These are phyloP conservation scores for Gobio gobio DNA, from an alignment of 2,113 vertebrate species.

Conservation along the genomic window DNA sequence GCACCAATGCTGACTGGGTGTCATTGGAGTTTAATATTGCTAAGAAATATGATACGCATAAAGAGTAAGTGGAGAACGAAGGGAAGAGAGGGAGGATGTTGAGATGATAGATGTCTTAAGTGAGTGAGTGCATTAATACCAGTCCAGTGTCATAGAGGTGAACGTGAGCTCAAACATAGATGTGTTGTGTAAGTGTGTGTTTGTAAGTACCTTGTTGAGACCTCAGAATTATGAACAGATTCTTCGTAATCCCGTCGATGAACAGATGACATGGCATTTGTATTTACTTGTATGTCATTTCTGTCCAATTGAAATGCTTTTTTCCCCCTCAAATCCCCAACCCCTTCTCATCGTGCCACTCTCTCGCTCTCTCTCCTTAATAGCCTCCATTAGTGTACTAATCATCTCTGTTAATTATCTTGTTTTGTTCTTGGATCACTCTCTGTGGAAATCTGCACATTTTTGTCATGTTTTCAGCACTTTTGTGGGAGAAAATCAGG, in stretches of 20 bases:
- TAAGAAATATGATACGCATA: slow-evolving; percentile 32
- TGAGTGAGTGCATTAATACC: slow-evolving; percentile 16
- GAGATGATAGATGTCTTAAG: slow-evolving; percentile 19
- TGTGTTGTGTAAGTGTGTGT: not conserved
- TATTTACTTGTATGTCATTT: not conserved
- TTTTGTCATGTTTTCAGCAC: slow-evolving; percentile 1
- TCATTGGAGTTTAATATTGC: slow-evolving; percentile 34
- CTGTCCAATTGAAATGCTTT: not conserved
- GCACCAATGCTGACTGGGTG: slow-evolving; percentile 40
- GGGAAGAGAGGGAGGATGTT: not conserved
- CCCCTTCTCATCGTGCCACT: slow-evolving; percentile 9
- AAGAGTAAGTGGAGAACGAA: slow-evolving; percentile 13
- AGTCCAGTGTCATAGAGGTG: slow-evolving; percentile 30
- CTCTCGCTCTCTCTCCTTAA: slow-evolving; percentile 14
- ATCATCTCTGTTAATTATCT: slow-evolving; percentile 35
- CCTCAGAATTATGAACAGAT: not conserved
- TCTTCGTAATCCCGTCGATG: not conserved
- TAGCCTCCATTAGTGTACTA: slow-evolving; percentile 43
- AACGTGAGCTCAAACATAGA: slow-evolving; percentile 1
- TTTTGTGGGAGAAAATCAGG: not conserved
- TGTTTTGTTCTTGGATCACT: slow-evolving; percentile 27
- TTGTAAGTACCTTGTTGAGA: not conserved
- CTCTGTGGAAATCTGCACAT: not conserved
- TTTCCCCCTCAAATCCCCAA: not conserved
- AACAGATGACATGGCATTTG: not conserved